Conservation (phyloP, 2,113 vertebrate genomes). For the Papio anubis region DNA sequence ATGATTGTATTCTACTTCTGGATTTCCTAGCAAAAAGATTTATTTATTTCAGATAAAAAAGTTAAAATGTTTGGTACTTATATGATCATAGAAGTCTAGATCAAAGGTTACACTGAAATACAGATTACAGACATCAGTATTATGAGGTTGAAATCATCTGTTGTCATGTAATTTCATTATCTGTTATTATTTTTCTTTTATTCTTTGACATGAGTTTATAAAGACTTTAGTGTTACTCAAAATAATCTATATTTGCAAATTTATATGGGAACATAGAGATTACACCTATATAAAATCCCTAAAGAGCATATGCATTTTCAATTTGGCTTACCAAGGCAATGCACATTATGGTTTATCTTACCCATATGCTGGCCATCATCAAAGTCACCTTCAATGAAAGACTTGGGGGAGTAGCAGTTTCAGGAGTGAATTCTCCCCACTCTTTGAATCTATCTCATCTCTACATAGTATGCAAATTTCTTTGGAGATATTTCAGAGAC, state of each 20-base stretch:
- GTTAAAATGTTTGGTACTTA: neutral
- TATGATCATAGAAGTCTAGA: neutral
- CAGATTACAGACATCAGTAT: neutral
- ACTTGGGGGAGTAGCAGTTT: conserved; percentile 47
- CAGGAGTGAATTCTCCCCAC: neutral
- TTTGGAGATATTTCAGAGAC: conserved; percentile 73
- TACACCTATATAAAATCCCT: neutral
- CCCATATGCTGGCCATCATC: neutral
- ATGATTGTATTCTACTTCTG: neutral
- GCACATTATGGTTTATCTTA: neutral
- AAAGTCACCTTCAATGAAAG: conserved; percentile 43
- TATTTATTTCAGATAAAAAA: neutral
- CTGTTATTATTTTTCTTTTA: neutral
- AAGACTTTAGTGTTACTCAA: neutral
- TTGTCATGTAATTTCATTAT: neutral
- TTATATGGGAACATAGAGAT: neutral
- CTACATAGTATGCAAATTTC: conserved; percentile 50
- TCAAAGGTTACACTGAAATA: neutral
- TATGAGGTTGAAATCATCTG: neutral
- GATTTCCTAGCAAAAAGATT: neutral
- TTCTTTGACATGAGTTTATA: neutral
- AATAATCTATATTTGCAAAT: neutral
- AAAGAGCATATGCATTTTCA: conserved; percentile 11
- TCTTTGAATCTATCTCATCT: conserved; percentile 47
- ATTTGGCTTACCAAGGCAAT: neutral